Percentiles rank a stretch among this genome's conserved stretches.
These are phyloP conservation scores for Pristionchus fissidentatus DNA, from an alignment of 2,888 invertebrate species.

Conservation along the genomic window DNA sequence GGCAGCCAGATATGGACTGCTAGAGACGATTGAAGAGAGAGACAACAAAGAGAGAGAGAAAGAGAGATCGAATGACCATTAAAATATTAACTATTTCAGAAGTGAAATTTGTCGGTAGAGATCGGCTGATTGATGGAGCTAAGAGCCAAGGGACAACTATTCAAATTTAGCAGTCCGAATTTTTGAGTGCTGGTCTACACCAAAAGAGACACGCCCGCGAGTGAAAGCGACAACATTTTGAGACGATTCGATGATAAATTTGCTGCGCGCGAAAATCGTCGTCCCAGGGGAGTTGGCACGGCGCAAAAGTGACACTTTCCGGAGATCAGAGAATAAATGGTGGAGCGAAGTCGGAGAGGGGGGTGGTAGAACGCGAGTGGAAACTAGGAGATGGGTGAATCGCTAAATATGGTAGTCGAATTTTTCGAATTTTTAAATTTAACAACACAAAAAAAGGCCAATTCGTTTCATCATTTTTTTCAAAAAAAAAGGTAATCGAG, in stretches of 20 bases:
- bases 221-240: not conserved
- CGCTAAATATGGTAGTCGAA: no score
- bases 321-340: slow-evolving; percentile 24
- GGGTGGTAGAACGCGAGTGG: no score
- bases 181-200: slow-evolving; percentile 1
- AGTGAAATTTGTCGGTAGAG: no score
- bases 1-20: not conserved
- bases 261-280: not conserved
- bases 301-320: slow-evolving; percentile 28
- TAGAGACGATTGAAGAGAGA: not conserved
- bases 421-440: no score
- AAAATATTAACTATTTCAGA: not conserved
- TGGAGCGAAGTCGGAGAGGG: not conserved
- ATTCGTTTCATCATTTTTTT: no score
- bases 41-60: not conserved
- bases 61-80: slow-evolving; percentile 18
- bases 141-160: no score
- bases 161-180: no score
- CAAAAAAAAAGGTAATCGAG: no score
- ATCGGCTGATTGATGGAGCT: no score
- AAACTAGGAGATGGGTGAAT: no score
- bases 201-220: not conserved
- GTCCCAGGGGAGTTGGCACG: not conserved
- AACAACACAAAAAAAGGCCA: no score
- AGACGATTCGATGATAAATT: slow-evolving; percentile 41